These are phyloP conservation scores for Pollenia labialis DNA, from an alignment of 2,888 invertebrate species.

Conservation along the genomic window DNA sequence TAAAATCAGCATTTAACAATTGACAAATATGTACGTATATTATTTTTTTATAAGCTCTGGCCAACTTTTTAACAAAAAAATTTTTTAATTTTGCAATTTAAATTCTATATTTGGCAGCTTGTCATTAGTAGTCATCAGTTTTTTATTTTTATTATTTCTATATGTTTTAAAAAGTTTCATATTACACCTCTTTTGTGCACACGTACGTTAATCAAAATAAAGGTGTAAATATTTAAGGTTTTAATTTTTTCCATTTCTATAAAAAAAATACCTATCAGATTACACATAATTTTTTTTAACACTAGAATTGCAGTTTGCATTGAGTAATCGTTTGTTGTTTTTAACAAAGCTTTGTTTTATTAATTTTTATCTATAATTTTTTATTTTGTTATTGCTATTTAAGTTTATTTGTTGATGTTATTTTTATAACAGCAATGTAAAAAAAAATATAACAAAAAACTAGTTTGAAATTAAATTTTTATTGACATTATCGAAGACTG, in stretches of 20 bases:
- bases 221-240: constrained; percentile 29
- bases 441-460: constrained; percentile 45
- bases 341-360: not conserved
- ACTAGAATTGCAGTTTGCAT: constrained; percentile 57
- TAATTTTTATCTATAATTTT: not conserved
- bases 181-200: constrained; percentile 3
- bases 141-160: not conserved
- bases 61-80: no score
- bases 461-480: constrained; percentile 38
- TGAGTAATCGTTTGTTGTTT: constrained; percentile 47
- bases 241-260: not conserved
- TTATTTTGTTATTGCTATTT: constrained; percentile 26
- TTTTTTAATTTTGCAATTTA: no score
- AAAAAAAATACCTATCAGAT: constrained; percentile 50
- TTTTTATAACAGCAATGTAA: constrained; percentile 12
- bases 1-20: no score
- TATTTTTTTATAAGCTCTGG: no score
- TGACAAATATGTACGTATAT: no score
- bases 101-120: not conserved
- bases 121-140: not conserved
- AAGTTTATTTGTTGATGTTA: constrained; percentile 16
- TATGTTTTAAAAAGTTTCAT: not conserved
- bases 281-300: constrained; percentile 34
- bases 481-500: constrained; percentile 21
- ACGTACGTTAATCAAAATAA: not conserved